Base-by-base conservation (phyloP, 2,888 invertebrate species). In the Linhomoeus sp. region DNA sequence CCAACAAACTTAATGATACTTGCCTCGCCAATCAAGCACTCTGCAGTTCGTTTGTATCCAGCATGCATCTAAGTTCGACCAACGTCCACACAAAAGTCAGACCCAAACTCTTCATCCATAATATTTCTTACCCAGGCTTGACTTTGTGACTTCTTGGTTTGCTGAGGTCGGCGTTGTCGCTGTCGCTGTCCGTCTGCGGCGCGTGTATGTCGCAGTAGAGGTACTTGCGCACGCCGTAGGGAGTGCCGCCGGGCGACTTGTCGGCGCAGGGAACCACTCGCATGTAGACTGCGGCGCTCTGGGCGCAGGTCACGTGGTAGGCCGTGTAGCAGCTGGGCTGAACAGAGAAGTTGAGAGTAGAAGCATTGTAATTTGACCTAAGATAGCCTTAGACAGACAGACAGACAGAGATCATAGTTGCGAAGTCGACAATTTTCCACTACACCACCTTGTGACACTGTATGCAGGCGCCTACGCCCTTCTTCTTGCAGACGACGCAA, bases 271-370 rank as follows among this genome's bases (percentile, higher is more conserved):
- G 87, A 62, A 90, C 84, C 80, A 94, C 90, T 62, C 85, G 82
- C 90, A 90, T 90, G 62, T 83, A 82, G 1, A 97, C 72, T 1
- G 77, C 86, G 24, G 90, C 88, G 51, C 68, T 86, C 66, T 92
- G 90, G 1, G 94, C 97, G 68, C 97, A 99, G 0, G 97, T 97
- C 2, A 97, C 97, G 67, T 97, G 97, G 70, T 97, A 97, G 1
- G 94, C 92, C 52, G 68, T 67, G 51, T 68, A 68, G 57, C 72
- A 72, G 55, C 67, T 69, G 36, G 56, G 51, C 52, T 58, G 48
- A 43, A 51, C 15, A 19, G 29, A 29, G 29, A 12, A 29, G 12
- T 12, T 5, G 12, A n/a, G 37, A 15, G 19, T 19, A 3, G 37
- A 37, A 33, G 33, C 33, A 15, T 33, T 33, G 12, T 12, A 12